Evolutionary conservation across 2,113 vertebrate species (phyloP).

Genomic region (Condylura cristata): DNA sequence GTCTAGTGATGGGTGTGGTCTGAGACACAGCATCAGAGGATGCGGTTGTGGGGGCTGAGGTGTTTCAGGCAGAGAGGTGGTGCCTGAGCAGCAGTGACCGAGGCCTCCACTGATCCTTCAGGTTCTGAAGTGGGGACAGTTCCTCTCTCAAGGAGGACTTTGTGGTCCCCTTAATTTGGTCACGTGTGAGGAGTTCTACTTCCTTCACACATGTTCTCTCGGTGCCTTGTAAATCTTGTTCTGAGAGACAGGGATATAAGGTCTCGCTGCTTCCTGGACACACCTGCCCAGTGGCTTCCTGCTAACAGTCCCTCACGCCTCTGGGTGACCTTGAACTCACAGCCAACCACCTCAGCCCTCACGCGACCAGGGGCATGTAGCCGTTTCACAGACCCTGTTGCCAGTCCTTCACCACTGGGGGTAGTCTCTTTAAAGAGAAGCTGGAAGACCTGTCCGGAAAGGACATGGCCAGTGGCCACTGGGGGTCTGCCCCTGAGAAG

Average conservation of each 20-base stretch:
- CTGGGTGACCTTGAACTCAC: constrained; percentile 73
- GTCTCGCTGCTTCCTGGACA: not conserved
- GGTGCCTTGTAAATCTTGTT: constrained; percentile 66
- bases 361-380: constrained; percentile 47
- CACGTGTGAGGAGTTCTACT: not conserved
- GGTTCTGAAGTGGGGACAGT: not conserved
- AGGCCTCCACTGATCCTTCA: not conserved
- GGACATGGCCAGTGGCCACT: not conserved
- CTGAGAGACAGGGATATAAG: constrained; percentile 61
- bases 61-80: not conserved
- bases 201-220: not conserved
- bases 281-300: constrained; percentile 53
- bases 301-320: constrained; percentile 73
- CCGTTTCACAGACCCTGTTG: constrained; percentile 2
- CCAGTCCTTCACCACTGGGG: not conserved
- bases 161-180: not conserved
- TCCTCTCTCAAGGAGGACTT: not conserved
- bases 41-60: accelerated
- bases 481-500: not conserved
- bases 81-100: not conserved
- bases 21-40: not conserved
- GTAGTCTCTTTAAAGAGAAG: not conserved
- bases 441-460: not conserved
- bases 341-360: constrained; percentile 68
- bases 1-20: not conserved